Evolutionary conservation across 2,888 invertebrate genomes (phyloP).

Genomic region (Tridacna gigas): DNA sequence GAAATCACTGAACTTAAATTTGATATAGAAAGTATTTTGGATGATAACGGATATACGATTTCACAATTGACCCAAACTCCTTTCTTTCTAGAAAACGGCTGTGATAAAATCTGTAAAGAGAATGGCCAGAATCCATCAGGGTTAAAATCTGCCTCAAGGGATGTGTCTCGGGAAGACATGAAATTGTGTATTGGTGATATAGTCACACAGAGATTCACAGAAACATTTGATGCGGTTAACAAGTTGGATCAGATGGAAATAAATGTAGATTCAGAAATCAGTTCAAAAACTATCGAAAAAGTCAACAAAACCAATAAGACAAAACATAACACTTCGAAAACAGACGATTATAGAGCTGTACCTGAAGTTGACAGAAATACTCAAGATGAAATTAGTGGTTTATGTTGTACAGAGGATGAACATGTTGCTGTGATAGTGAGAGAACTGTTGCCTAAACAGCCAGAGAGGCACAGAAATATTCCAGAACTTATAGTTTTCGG

Average conservation of each 20-base stretch:
- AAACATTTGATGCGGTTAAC: not conserved
- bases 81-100: not conserved
- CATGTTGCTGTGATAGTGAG: conserved; percentile 65
- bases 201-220: not conserved
- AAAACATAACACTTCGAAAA: not conserved
- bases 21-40: not conserved
- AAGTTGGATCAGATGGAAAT: not conserved
- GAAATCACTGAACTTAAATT: not conserved
- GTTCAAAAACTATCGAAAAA: not conserved
- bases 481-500: conserved; percentile 73
- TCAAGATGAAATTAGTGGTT: not conserved
- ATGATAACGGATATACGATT: not conserved
- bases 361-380: not conserved
- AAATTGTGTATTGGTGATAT: not conserved
- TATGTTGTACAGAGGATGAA: conserved; percentile 21
- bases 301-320: not conserved
- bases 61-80: not conserved
- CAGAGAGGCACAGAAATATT: conserved; percentile 67
- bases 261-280: not conserved
- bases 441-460: conserved; percentile 73
- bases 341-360: not conserved
- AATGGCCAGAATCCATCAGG: no score
- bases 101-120: not conserved
- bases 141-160: not conserved
- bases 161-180: not conserved